phyloP scores from a whole-genome alignment of 2,888 invertebrate species.

The Drosophila kambysellisi region DNA sequence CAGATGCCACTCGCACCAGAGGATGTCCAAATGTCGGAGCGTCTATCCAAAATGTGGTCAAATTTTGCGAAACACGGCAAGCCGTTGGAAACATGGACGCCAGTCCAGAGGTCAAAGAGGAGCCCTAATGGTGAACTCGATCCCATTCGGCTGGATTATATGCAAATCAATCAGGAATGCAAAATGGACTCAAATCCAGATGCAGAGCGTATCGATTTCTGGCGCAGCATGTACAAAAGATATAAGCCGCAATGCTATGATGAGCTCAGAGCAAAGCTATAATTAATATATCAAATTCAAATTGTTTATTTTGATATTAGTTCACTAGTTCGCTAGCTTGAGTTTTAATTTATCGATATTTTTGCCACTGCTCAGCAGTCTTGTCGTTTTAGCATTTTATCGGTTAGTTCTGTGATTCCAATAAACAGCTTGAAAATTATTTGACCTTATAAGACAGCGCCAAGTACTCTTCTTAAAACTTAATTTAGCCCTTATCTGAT shows the following conservation, averaged over 20 bases:
- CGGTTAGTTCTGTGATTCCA: neutral
- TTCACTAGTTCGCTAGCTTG: neutral
- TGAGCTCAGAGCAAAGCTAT: constrained; percentile 66
- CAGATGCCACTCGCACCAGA: constrained; percentile 46
- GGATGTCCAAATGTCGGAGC: constrained; percentile 83
- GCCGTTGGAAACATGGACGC: constrained; percentile 83
- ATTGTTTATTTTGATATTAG: neutral
- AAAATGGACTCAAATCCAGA: constrained; percentile 81
- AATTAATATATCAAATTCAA: constrained; percentile 17
- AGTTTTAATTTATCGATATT: neutral
- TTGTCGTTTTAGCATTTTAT: neutral
- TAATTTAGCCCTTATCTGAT: neutral
- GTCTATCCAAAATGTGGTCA: constrained; percentile 87
- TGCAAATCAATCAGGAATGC: constrained; percentile 75
- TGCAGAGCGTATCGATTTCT: constrained; percentile 80
- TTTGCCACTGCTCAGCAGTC: neutral
- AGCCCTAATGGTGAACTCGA: constrained; percentile 16
- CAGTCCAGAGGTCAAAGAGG: constrained; percentile 53
- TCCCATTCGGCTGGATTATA: constrained; percentile 74
- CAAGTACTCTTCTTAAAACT: neutral
- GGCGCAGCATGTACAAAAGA: constrained; percentile 79
- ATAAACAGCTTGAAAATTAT: neutral
- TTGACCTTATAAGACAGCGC: neutral
- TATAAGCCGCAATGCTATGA: constrained; percentile 72
- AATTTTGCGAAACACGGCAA: constrained; percentile 88